Evolutionary conservation across 2,797 vertebrate species (phyloP), one percentile per base, ranked within the genome.

Genomic region (Bovichtus variegatus): DNA sequence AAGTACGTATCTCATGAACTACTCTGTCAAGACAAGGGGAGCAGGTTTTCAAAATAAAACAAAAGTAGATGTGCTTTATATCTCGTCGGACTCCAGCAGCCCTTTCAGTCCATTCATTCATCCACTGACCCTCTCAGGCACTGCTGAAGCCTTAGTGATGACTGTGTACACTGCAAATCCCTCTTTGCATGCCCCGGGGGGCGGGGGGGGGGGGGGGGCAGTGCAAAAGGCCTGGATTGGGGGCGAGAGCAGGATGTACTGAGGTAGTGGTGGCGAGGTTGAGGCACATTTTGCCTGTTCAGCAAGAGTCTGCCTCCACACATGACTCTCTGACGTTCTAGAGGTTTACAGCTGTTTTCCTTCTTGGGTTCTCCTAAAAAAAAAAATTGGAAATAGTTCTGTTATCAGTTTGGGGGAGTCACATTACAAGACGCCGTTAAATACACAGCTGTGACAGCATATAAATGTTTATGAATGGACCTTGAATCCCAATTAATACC

Each of bases 91-190:
- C 41, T 74, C 25, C 55, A 60, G 44, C 51, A n/a, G 31, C 21
- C 57, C 31, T 6, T 18, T 62, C 41, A 44, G 38, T 77, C 43
- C 55, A 29, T 74, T 77, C 64, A 71, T 75, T 59, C 68, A 80
- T 70, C 25, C 65, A 38, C 13, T 55, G 60, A 51, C 57, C 60
- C 63, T 74, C 66, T 74, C 53, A 29, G 81, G n/a, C 64, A 93
- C 91, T 10, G 54, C 76, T 87, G 89, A 94, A 92, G 91, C 92
- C 87, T 78, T 87, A 82, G 82, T 81, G 85, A 91, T 91, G 90
- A 65, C 47, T 91, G 93, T 93, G 92, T 93, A 92, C 92, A 83
- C 89, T 85, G 78, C 93, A 94, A 90, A 94, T 94, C 95, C 94
- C 93, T 89, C 90, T 94, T 88, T 93, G 87, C 88, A 92, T 83